phyloP scores from a whole-genome alignment of 2,113 vertebrate genomes.

The Phalacrocorax aristotelis region DNA sequence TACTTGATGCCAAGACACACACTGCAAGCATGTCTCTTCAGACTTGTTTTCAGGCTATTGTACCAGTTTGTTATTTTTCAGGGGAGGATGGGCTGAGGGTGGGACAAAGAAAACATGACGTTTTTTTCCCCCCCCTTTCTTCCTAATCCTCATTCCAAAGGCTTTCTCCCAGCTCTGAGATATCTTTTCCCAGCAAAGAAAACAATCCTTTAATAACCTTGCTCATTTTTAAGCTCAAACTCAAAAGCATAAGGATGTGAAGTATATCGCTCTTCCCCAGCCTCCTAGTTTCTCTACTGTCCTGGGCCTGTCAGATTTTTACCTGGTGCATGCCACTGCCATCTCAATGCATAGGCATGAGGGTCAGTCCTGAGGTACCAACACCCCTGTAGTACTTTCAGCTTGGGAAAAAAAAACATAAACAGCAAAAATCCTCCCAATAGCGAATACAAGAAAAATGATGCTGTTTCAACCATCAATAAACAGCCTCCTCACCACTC shows the following conservation, averaged over 20 bases:
- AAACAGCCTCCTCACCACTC: neutral
- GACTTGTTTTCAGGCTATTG: conserved; percentile 4
- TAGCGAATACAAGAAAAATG: neutral
- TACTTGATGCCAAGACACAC: conserved; percentile 29
- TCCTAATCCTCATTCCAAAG: neutral
- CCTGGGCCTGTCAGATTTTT: neutral
- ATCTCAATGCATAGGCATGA: fast-evolving
- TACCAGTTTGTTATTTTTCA: neutral
- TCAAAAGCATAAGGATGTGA: neutral
- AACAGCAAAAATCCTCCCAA: neutral
- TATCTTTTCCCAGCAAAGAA: neutral
- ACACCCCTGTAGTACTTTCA: neutral
- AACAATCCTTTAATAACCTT: neutral
- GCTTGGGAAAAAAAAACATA: neutral
- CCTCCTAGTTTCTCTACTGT: neutral
- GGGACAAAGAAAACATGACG: neutral
- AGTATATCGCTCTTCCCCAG: neutral
- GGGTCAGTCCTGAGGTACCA: neutral
- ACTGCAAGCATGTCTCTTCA: neutral
- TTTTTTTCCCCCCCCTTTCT: neutral
- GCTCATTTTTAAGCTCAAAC: neutral
- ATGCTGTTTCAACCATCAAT: neutral
- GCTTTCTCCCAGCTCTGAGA: neutral
- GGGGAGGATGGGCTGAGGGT: neutral
- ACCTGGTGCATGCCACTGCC: neutral